Evolutionary conservation across 2,797 vertebrate species (phyloP).

Genomic region (Takifugu ocellatus): DNA sequence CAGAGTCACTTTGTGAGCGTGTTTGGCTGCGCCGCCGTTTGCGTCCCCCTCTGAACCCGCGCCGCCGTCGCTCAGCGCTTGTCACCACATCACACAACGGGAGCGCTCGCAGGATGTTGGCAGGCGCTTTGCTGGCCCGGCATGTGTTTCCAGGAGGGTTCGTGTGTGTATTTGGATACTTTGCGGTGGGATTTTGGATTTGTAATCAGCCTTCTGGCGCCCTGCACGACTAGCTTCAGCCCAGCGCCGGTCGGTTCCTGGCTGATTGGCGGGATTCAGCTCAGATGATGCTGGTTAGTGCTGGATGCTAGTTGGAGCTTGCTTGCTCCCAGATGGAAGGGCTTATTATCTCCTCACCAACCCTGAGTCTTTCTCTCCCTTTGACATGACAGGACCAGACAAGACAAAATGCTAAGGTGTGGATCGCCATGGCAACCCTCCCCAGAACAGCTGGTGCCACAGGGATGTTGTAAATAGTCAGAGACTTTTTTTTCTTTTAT

Average conservation of each 20-base stretch:
- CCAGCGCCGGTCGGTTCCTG: conserved; percentile 7
- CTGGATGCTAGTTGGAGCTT: conserved; percentile 62
- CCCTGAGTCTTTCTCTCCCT: conserved; percentile 17
- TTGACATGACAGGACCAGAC: conserved; percentile 67
- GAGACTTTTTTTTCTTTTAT: too few relatives aligned
- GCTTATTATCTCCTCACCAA: conserved; percentile 32
- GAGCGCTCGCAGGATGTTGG: too few relatives aligned
- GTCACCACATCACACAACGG: conserved; percentile 31
- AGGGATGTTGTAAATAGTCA: too few relatives aligned
- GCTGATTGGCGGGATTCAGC: conserved; percentile 24
- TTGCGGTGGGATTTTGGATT: conserved; percentile 30
- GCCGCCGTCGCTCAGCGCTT: conserved; percentile 19
- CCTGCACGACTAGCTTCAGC: conserved; percentile 7
- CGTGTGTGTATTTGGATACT: conserved; percentile 8
- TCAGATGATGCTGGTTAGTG: conserved; percentile 32
- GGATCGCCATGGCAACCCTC: conserved; percentile 54
- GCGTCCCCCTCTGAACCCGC: conserved; percentile 32
- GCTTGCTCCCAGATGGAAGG: conserved; percentile 40
- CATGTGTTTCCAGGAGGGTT: conserved; percentile 19
- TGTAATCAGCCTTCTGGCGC: conserved; percentile 36
- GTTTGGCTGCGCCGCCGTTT: conserved; percentile 42
- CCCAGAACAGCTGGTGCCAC: conserved; percentile 65
- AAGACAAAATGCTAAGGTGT: conserved; percentile 54
- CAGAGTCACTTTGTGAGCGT: conserved; percentile 27
- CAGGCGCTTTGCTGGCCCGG: conserved; percentile 4